Percentiles rank a stretch among this genome's conserved stretches.
These are phyloP conservation scores for Enoplosus armatus DNA, from an alignment of 2,797 vertebrate species.

Conservation along the genomic window DNA sequence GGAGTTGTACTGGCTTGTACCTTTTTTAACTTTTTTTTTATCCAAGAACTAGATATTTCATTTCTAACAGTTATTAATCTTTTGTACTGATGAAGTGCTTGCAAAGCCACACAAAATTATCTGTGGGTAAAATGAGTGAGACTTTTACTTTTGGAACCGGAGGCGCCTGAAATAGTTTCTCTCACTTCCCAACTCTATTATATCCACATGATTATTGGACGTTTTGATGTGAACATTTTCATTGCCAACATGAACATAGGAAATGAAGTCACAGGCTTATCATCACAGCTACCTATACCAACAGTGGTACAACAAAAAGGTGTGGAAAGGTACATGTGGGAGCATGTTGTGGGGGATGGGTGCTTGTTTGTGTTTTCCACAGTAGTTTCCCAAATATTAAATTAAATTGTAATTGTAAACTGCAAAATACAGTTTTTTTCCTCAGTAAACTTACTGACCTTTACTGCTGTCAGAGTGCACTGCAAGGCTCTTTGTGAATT, in stretches of 20 bases:
- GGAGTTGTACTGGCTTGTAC: neutral
- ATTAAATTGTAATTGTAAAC: conserved; percentile 2
- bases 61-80: neutral
- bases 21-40: neutral
- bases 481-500: conserved; percentile 35
- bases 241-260: conserved; percentile 2
- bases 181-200: neutral
- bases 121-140: neutral
- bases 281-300: conserved; percentile 25
- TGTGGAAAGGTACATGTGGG: conserved; percentile 48
- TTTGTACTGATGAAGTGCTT: neutral
- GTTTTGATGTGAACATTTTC: conserved; percentile 2
- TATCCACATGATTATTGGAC: neutral
- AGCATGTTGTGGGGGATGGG: conserved; percentile 37
- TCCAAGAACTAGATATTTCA: neutral
- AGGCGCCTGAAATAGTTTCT: neutral
- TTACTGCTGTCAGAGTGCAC: conserved; percentile 16
- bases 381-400: conserved; percentile 36
- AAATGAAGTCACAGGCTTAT: conserved; percentile 23
- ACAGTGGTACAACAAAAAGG: conserved; percentile 28
- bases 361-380: conserved; percentile 31
- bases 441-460: neutral
- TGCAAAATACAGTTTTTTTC: too few relatives aligned
- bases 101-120: neutral
- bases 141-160: neutral